phyloP scores from a whole-genome alignment of 2,888 invertebrate species.

The Tiphia femorata region DNA sequence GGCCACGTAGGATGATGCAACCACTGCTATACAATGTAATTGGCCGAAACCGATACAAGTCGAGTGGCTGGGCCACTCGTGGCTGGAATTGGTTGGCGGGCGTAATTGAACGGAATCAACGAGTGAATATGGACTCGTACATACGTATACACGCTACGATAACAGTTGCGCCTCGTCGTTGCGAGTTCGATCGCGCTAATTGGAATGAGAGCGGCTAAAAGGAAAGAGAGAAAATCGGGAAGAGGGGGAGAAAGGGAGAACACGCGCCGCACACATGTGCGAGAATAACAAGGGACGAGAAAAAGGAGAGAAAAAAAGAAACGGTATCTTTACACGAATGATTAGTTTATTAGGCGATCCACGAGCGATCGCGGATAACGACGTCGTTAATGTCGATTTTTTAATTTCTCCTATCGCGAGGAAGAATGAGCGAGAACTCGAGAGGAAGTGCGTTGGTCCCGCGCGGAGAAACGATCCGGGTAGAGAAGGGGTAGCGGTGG shows the following conservation, averaged over 20 bases:
- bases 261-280: too few species aligned
- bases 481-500: too few species aligned
- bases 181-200: conserved; percentile 25
- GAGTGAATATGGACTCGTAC: conserved; percentile 10
- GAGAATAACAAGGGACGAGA: not conserved
- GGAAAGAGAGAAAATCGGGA: not conserved
- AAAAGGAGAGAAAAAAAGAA: conserved; percentile 5
- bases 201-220: conserved; percentile 27
- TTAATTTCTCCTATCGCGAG: too few species aligned
- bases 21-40: conserved; percentile 44
- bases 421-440: too few species aligned
- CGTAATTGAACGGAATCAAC: conserved; percentile 49
- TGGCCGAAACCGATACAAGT: conserved; percentile 60
- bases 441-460: conserved; percentile 1
- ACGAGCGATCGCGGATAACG: conserved; percentile 18
- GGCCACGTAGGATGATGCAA: conserved; percentile 12
- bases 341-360: conserved; percentile 33
- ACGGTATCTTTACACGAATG: conserved; percentile 36
- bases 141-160: conserved; percentile 6
- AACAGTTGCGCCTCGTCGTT: conserved; percentile 18
- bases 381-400: conserved; percentile 32
- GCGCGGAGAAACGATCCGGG: too few species aligned
- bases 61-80: conserved; percentile 41
- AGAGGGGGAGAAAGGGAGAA: not conserved
- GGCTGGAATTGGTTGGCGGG: conserved; percentile 37